Evolutionary conservation across 2,888 invertebrate species (phyloP), one percentile per base, ranked within the genome.

Genomic region (Tridacna gigas): DNA sequence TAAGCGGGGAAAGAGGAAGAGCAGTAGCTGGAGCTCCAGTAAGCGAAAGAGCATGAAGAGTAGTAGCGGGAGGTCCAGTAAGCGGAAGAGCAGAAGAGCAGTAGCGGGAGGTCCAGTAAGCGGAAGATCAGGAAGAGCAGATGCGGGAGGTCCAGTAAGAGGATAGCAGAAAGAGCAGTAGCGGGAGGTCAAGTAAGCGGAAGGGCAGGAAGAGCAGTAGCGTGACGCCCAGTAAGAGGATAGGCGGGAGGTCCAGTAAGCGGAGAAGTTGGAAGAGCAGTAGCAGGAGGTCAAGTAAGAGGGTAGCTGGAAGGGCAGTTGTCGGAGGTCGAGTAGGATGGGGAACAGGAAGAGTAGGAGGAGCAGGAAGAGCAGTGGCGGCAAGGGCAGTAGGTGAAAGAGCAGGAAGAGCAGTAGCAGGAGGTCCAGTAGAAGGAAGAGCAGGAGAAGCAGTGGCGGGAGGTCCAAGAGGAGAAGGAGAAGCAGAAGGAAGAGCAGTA

Each of bases 111-210:
- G n/a, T n/a, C n/a, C n/a, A n/a, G n/a, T n/a, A n/a, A n/a, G n/a
- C n/a, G n/a, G n/a, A 67, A 28, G 11, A 28, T 12, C 67, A 67
- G 28, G 12, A n/a, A 63, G 63, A 25, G n/a, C 13, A 25, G n/a
- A 15, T 11, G 15, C 51, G 12, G 51, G 15, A 15, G 11, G 51
- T 51, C 11, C 15, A 15, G 11, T 11, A 28, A 28, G 20, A 12
- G 26, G 67, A 67, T 7, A 67, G 67, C n/a, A 67, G 18, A 67
- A 28, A 67, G 67, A 28, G 47, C 47, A 47, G 22, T 12, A 48
- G 45, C 5, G 26, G 22, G 51, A 51, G 51, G 15, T 11, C 11
- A 13, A 15, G 51, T 13, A 51, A 15, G 15, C 12, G 15, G 51
- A 51, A 15, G 15, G 22, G 48, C 12, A 22, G 45, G n/a, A 22